A percentile compares a stretch with the other conserved stretches of the same genome.
Conservation (phyloP, 2,888 invertebrate species). For the Anagyrus pseudococci region DNA sequence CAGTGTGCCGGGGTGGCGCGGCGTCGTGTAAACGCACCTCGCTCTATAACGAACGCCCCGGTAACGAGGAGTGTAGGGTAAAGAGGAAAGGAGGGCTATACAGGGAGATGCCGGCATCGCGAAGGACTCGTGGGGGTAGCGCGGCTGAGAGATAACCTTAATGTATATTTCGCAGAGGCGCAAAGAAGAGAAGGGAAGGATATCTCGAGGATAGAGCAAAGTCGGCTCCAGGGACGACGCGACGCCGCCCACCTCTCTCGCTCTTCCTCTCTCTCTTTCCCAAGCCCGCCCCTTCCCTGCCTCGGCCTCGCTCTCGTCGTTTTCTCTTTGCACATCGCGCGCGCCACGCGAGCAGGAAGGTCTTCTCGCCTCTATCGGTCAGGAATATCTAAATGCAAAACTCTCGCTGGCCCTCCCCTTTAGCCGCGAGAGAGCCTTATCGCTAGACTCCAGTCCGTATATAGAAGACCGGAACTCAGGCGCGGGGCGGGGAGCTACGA, state of each 20-base stretch:
- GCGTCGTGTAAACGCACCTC: too few relatives aligned
- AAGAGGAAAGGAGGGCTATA: conserved; percentile 17
- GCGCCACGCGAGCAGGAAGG: neutral
- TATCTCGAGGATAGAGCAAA: conserved; percentile 16
- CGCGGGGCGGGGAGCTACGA: neutral
- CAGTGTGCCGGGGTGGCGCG: neutral
- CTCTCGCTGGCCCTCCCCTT: conserved; percentile 11
- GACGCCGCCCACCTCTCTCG: too few relatives aligned
- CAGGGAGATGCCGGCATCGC: too few relatives aligned
- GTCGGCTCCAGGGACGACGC: conserved; percentile 2
- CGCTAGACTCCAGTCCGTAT: neutral
- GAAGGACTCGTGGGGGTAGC: conserved; percentile 8
- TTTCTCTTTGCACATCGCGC: conserved; percentile 9
- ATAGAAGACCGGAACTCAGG: too few relatives aligned
- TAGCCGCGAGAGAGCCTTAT: neutral
- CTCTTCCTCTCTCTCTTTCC: too few relatives aligned
- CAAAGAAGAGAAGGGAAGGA: conserved; percentile 10
- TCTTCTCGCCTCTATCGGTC: conserved; percentile 23
- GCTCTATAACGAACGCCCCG: conserved; percentile 19
- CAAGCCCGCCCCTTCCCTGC: too few relatives aligned
- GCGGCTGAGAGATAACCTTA: conserved; percentile 34
- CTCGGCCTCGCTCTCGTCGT: neutral
- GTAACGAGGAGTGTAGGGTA: conserved; percentile 21
- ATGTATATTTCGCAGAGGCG: conserved; percentile 26
- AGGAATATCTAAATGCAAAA: conserved; percentile 40